Evolutionary conservation across 2,797 vertebrate species (phyloP).

Genomic region (Cyprinella venusta): DNA sequence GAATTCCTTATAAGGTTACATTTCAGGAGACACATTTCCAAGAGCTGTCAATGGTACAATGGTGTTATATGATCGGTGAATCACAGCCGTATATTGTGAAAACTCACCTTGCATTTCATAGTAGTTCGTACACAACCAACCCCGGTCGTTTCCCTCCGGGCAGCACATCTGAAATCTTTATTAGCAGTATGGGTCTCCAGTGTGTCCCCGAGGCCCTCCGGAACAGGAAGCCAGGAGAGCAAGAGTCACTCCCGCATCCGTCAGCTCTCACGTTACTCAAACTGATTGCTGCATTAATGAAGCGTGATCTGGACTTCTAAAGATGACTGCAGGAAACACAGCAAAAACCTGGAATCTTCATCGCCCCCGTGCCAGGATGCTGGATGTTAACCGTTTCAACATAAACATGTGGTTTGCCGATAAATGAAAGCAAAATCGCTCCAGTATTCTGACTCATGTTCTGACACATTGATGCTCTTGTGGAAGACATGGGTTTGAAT

Average conservation of each 20-base stretch:
- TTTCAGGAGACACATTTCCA: conserved; percentile 17
- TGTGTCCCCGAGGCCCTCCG: conserved; percentile 64
- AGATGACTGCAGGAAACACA: conserved; percentile 62
- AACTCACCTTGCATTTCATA: not conserved
- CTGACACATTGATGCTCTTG: not conserved
- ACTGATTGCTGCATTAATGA: conserved; percentile 72
- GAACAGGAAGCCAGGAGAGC: conserved; percentile 69
- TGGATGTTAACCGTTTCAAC: conserved; percentile 61
- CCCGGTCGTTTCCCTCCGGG: conserved; percentile 36
- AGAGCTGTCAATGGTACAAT: conserved; percentile 11
- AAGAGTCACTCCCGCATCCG: conserved; percentile 63
- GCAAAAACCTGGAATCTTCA: conserved; percentile 75
- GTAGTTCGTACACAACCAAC: not conserved
- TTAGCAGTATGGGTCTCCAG: conserved; percentile 65
- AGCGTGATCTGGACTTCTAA: conserved; percentile 61
- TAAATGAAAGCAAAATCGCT: not conserved
- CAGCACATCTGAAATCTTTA: conserved; percentile 80
- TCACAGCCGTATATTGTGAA: not conserved
- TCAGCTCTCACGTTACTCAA: conserved; percentile 73
- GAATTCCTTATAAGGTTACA: conserved; percentile 33
- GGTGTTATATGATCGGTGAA: conserved; percentile 5
- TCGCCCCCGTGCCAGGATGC: conserved; percentile 69
- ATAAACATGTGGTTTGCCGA: not conserved
- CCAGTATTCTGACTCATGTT: not conserved
- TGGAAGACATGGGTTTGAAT: not conserved